Base-by-base conservation (phyloP, 2,888 invertebrate genomes). In the Alsophila aescularia region DNA sequence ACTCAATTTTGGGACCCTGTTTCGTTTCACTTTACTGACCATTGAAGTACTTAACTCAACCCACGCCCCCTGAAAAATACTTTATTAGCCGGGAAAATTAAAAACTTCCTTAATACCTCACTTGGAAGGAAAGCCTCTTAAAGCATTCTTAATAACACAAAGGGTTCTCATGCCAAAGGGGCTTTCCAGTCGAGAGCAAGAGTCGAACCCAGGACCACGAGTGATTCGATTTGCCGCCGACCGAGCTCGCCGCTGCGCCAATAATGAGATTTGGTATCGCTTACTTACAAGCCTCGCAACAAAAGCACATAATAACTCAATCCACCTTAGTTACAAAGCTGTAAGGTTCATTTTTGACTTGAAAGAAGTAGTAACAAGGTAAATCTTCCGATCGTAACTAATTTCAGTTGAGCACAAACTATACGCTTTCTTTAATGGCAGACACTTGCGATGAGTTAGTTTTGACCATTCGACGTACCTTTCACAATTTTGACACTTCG, bases 141-240 rank as follows among this genome's bases (percentile, higher is more conserved):
- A 69, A 53, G 44, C 57, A 56, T 58, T 56, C 53, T 56, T 65
- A 62, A 70, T 60, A 70, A 72, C 67, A 71, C 67, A 75, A 74
- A 77, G 70, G 75, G 74, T 69, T 73, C 72, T 71, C 62, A 60
- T 79, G 73, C 78, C 81, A 81, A 82, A 81, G 78, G 69, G 65
- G 53, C 57, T 64, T 62, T 68, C 57, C 64, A 75, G 70, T 72
- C 15, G 36, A 47, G 41, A 47, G 41, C 71, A 67, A 67, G 76
- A 79, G 66, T 75, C 72, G 62, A 75, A 78, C 73, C 65, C 75
- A 69, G 72, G 70, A 73, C 72, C 71, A 74, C 72, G 73, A 72
- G 67, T 81, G 85, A 85, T 83, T 80, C 72, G 68, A 84, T 85
- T 85, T 80, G 62, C 69, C 66, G 59, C 67, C 69, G 67, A 69